These are phyloP conservation scores for Azorinus chamasolen DNA, from an alignment of 2,888 invertebrate species.

Conservation along the genomic window DNA sequence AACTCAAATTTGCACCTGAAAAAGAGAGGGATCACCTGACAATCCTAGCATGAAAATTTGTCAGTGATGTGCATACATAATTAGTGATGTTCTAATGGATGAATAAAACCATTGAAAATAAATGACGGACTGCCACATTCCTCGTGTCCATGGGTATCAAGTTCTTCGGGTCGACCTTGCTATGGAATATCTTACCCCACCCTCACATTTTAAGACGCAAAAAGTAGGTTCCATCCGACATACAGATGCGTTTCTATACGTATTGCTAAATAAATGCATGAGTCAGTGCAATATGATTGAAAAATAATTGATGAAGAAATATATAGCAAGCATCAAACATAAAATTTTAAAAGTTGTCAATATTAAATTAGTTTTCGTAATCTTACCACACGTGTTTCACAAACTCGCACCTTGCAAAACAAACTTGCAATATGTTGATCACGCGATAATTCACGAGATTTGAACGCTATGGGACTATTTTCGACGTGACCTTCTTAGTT, in stretches of 20 bases:
- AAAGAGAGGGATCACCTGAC: not conserved
- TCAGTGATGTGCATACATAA: no score
- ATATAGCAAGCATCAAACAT: no score
- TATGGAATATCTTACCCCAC: conserved; percentile 18
- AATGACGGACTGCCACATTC: no score
- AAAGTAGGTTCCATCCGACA: no score
- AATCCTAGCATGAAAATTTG: no score
- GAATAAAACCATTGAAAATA: no score
- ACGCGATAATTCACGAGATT: conserved; percentile 49
- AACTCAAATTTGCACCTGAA: not conserved
- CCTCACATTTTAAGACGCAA: conserved; percentile 7
- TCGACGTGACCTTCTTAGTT: conserved; percentile 6
- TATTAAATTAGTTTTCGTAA: conserved; percentile 3
- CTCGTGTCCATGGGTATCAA: not conserved
- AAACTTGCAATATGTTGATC: conserved; percentile 21
- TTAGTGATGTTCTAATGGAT: no score
- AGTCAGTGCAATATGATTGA: no score
- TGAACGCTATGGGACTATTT: not conserved
- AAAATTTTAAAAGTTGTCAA: no score
- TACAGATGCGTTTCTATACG: no score
- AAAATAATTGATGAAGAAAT: no score
- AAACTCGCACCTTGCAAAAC: conserved; percentile 37
- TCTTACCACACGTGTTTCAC: conserved; percentile 33
- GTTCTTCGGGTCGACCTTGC: conserved; percentile 11
- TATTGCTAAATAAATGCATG: no score